A percentile compares a stretch with the other conserved stretches of the same genome.
These are phyloP conservation scores for Ammospiza nelsoni DNA, from an alignment of 2,113 vertebrate species.

Conservation along the genomic window DNA sequence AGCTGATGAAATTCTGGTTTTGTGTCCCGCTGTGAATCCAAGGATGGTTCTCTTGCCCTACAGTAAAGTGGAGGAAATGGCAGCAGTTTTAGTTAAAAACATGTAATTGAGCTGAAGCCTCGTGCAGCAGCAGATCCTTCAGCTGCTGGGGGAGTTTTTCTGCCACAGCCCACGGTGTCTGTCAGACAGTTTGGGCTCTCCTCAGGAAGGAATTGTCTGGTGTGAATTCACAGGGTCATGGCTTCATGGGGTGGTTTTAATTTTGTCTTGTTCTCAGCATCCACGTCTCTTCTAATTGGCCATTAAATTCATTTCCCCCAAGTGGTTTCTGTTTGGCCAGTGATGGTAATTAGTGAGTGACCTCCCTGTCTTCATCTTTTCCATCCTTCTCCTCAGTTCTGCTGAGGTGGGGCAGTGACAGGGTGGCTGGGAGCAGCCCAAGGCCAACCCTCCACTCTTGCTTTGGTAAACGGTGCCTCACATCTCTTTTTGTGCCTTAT, in stretches of 20 bases:
- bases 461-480: neutral
- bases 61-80: neutral
- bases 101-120: neutral
- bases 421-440: neutral
- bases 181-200: neutral
- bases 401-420: neutral
- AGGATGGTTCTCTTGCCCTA: neutral
- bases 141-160: neutral
- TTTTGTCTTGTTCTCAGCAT: neutral
- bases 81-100: neutral
- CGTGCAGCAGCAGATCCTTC: neutral
- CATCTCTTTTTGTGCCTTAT: accelerated
- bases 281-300: neutral
- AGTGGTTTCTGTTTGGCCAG: neutral
- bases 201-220: accelerated
- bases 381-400: neutral
- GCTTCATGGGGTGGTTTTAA: neutral
- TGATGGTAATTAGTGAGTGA: neutral
- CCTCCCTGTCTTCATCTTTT: neutral
- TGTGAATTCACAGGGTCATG: neutral
- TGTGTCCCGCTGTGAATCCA: conserved; percentile 6
- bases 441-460: neutral
- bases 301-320: neutral
- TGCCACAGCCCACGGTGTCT: neutral
- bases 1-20: neutral